Conservation (phyloP, 1,140 invertebrate genomes). For the Temnothorax longispinosus region DNA sequence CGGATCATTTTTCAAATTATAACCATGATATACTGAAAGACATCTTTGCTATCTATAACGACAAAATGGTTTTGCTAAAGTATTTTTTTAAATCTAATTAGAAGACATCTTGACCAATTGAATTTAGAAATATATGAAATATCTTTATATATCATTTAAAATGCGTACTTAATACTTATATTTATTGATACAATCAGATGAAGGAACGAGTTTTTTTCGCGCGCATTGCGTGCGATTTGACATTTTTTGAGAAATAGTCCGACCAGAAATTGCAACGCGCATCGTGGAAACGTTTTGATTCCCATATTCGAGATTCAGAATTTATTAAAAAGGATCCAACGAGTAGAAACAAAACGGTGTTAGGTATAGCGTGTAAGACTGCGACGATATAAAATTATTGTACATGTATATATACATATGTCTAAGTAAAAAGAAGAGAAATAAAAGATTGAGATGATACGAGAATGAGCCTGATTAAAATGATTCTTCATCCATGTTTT, state of each 20-base stretch:
- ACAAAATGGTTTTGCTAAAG: background rate
- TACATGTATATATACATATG: conserved; percentile 71
- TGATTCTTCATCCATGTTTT: background rate
- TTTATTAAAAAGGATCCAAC: conserved; percentile 36
- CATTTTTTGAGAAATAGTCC: conserved; percentile 43
- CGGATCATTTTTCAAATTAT: conserved; percentile 46
- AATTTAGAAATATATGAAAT: conserved; percentile 19
- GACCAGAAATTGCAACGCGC: conserved; percentile 27
- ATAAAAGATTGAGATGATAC: conserved; percentile 67
- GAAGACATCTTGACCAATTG: conserved; percentile 27
- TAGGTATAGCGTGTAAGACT: conserved; percentile 69
- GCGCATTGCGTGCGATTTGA: conserved; percentile 8
- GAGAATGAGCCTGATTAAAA: conserved; percentile 48
- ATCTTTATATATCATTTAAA: conserved; percentile 24
- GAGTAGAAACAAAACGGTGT: conserved; percentile 49
- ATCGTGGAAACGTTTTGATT: conserved; percentile 19
- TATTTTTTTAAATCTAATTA: conserved; percentile 31
- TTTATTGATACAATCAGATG: background rate
- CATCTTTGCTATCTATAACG: background rate
- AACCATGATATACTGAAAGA: conserved; percentile 12
- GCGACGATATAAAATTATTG: conserved; percentile 67
- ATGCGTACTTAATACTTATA: background rate
- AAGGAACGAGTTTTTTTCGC: background rate
- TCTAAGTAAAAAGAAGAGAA: conserved; percentile 65
- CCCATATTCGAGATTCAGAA: conserved; percentile 14